Percentiles rank a stretch among this genome's conserved stretches.
Conservation (phyloP, 2,888 invertebrate species). For the Drosophila falleni region DNA sequence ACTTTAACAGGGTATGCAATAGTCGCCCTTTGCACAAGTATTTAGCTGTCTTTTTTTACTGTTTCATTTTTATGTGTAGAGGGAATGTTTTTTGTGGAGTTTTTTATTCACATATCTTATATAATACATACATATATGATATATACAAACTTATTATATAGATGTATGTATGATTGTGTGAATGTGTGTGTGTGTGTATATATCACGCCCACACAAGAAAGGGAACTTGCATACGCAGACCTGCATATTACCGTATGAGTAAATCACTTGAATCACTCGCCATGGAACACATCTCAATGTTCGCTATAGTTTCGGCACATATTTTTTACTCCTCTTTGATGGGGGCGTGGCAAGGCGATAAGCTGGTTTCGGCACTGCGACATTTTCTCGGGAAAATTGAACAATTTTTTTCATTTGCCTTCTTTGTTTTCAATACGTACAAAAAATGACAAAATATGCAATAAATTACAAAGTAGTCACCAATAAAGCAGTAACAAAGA, state of each 20-base stretch:
- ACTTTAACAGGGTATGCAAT: constrained; percentile 7
- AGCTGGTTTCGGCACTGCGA: constrained; percentile 41
- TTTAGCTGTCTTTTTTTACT: constrained; percentile 13
- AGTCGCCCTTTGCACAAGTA: constrained; percentile 3
- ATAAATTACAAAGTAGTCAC: constrained; percentile 64
- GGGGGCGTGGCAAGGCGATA: constrained; percentile 15
- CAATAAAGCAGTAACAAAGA: constrained; percentile 10
- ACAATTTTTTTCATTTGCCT: constrained; percentile 40
- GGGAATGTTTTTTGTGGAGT: constrained; percentile 25
- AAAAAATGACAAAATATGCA: constrained; percentile 50
- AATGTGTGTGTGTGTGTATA: constrained; percentile 17
- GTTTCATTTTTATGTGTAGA: constrained; percentile 35
- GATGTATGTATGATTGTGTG: constrained; percentile 1
- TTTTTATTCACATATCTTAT: constrained; percentile 37
- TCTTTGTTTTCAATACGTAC: constrained; percentile 17
- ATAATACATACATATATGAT: constrained; percentile 21
- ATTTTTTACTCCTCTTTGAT: constrained; percentile 14
- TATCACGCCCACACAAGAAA: constrained; percentile 27
- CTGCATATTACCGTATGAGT: constrained; percentile 62
- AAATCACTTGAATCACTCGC: constrained; percentile 64
- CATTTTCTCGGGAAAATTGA: constrained; percentile 54
- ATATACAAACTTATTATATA: constrained; percentile 2
- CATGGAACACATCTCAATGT: constrained; percentile 66
- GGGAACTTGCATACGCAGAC: constrained; percentile 35
- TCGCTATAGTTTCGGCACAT: constrained; percentile 44